Percentiles rank a stretch among this genome's conserved stretches.
These are phyloP conservation scores for Crambe crambe DNA, from an alignment of 37 sponge, comb jelly and placozoan species.

Conservation along the genomic window DNA sequence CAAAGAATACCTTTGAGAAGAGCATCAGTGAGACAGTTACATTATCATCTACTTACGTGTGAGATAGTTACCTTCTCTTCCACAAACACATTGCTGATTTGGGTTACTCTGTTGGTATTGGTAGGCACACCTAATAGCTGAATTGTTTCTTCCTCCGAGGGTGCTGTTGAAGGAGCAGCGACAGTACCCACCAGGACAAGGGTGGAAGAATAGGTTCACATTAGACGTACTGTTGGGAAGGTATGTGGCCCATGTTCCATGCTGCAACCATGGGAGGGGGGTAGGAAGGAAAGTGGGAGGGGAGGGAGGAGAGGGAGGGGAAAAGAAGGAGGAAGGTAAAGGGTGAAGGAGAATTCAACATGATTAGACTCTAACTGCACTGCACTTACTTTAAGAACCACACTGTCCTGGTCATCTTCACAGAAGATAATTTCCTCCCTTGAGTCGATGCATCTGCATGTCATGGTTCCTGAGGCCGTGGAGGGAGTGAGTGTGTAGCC, in stretches of 20 bases:
- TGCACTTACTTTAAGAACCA: conserved; percentile 23
- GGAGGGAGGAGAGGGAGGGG: no score
- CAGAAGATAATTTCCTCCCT: conserved; percentile 21
- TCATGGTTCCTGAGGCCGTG: neutral
- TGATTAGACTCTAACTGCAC: neutral
- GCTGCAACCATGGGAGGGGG: no score
- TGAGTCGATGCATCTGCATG: conserved; percentile 15
- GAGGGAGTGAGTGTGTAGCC: conserved; percentile 9
- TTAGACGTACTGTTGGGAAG: neutral
- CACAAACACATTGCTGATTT: conserved; percentile 35
- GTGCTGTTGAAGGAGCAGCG: conserved; percentile 24
- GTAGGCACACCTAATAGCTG: conserved; percentile 4
- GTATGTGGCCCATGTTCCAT: conserved; percentile 13
- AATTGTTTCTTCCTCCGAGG: neutral
- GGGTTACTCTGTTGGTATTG: conserved; percentile 5
- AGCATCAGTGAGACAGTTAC: neutral
- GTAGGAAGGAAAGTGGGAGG: no score
- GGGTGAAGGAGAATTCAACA: no score
- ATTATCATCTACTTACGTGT: neutral
- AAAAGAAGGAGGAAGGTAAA: no score
- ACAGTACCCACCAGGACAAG: conserved; percentile 59
- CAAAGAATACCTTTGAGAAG: conserved; percentile 55
- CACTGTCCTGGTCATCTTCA: conserved; percentile 52
- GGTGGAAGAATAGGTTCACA: conserved; percentile 29
- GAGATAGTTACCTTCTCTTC: conserved; percentile 54